Percentiles rank a stretch among this genome's conserved stretches.
Evolutionary conservation across 1,140 invertebrate species (phyloP).

Genomic region (Trichonephila clavata): DNA sequence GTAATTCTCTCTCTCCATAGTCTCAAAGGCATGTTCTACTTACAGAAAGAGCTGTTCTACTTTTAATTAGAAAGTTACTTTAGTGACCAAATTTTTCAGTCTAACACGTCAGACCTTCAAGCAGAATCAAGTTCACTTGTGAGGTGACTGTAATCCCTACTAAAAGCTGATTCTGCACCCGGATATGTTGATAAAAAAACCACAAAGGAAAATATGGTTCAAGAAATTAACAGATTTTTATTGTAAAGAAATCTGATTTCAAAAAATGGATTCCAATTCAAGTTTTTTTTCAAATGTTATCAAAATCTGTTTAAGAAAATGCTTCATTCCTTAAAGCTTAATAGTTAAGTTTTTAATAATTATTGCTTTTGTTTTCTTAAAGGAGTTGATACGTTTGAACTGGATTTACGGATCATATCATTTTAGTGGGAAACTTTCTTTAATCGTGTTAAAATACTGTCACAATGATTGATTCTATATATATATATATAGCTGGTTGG

Average conservation of each 20-base stretch:
- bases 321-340: too few species aligned
- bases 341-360: too few species aligned
- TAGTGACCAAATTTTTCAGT: background rate
- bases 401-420: background rate
- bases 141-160: background rate
- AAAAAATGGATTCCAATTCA: too few species aligned
- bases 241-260: too few species aligned
- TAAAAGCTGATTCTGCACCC: background rate
- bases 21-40: constrained; percentile 60
- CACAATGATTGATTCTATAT: background rate
- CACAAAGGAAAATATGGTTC: background rate
- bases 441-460: background rate
- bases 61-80: constrained; percentile 51
- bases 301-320: too few species aligned
- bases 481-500: background rate
- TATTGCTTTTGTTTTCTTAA: too few species aligned
- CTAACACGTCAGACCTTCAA: background rate
- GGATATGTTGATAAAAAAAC: background rate
- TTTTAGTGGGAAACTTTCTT: background rate
- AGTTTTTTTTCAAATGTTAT: too few species aligned
- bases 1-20: background rate
- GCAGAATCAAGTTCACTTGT: background rate
- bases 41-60: background rate
- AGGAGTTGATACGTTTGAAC: background rate
- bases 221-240: too few species aligned